Evolutionary conservation across 1,140 invertebrate species (phyloP).

Genomic region (Anoplophora glabripennis): DNA sequence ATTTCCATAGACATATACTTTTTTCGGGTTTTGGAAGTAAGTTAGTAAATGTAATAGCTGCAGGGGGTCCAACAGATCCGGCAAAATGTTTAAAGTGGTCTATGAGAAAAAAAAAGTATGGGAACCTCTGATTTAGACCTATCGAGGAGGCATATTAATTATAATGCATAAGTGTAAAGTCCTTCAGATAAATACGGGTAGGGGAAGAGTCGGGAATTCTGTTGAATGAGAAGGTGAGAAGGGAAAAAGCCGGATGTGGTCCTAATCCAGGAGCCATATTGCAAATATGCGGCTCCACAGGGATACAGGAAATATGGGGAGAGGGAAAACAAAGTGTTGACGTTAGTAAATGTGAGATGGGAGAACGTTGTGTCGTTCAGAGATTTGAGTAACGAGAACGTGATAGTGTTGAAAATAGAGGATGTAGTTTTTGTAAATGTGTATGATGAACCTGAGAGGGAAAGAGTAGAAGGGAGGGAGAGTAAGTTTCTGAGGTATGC

Average conservation of each 20-base stretch:
- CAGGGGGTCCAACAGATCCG: no score
- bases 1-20: no score
- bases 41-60: no score
- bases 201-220: background rate
- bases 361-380: background rate
- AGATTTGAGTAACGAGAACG: background rate
- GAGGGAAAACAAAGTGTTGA: background rate
- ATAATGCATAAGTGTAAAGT: conserved; percentile 1
- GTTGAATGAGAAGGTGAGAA: background rate
- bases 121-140: no score
- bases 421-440: background rate
- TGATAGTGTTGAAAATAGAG: background rate
- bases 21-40: no score
- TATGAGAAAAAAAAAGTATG: no score
- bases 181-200: background rate
- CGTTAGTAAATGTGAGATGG: background rate
- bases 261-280: background rate
- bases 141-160: no score
- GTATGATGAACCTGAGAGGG: background rate
- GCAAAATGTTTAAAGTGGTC: no score
- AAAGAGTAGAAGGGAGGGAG: background rate
- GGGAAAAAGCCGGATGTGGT: background rate
- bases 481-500: background rate
- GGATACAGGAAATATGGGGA: background rate
- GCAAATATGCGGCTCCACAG: background rate